Conservation (phyloP, 2,888 invertebrate species). For the Phaonia tiefii region DNA sequence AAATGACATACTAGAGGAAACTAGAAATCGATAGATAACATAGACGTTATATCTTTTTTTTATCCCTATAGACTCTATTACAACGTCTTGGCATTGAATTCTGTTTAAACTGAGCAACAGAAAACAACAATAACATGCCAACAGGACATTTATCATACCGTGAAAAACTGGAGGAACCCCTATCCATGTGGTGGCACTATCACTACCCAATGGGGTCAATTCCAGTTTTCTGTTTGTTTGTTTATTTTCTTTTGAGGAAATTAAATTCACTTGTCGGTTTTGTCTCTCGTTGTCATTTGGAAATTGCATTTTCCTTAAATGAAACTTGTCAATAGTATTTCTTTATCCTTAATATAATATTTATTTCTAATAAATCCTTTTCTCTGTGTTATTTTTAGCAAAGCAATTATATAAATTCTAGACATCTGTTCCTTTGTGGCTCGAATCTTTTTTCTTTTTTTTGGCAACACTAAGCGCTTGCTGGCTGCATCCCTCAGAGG, state of each 20-base stretch:
- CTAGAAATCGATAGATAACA: constrained; percentile 26
- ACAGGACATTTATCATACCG: constrained; percentile 42
- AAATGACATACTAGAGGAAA: background rate
- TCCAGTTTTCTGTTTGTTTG: background rate
- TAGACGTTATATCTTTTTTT: constrained; percentile 14
- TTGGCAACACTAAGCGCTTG: background rate
- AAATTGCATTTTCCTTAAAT: constrained; percentile 24
- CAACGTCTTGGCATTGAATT: constrained; percentile 33
- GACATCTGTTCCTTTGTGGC: constrained; percentile 15
- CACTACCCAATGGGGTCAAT: background rate
- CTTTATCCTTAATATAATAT: constrained; percentile 7
- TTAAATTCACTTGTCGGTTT: background rate
- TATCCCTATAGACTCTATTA: constrained; percentile 25
- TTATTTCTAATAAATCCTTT: constrained; percentile 33
- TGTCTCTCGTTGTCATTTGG: background rate
- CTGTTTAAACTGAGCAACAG: constrained; percentile 24
- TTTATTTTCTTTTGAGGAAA: too few relatives aligned
- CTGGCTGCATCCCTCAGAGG: background rate
- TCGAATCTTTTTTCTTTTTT: background rate
- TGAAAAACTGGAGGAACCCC: constrained; percentile 16
- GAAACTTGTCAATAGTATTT: constrained; percentile 8
- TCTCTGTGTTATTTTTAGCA: background rate
- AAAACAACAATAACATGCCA: constrained; percentile 35
- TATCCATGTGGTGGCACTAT: too few relatives aligned
- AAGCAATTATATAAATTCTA: constrained; percentile 12